These are phyloP conservation scores for Maniola jurtina DNA, from an alignment of 1,140 invertebrate genomes.

Conservation along the genomic window DNA sequence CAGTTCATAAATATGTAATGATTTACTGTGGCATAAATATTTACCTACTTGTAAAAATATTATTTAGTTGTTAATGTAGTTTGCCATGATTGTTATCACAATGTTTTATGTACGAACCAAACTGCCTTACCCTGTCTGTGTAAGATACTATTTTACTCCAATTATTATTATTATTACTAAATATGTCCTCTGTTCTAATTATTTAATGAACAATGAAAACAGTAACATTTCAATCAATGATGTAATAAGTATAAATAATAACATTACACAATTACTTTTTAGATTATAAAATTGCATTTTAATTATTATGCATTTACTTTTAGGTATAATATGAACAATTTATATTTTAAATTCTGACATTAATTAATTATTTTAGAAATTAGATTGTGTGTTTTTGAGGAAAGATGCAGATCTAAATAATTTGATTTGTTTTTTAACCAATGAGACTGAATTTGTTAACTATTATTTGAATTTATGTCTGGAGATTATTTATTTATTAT, in stretches of 20 bases:
- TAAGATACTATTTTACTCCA: conserved; percentile 3
- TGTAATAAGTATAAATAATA: background rate
- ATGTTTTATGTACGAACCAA: conserved; percentile 13
- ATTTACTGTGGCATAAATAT: conserved; percentile 11
- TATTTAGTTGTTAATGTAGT: conserved; percentile 11
- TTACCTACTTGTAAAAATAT: background rate
- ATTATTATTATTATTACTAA: background rate
- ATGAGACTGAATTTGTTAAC: conserved; percentile 77
- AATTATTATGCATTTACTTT: conserved; percentile 37
- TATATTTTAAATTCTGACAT: conserved; percentile 23
- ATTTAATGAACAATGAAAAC: conserved; percentile 2
- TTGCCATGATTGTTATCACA: conserved; percentile 2
- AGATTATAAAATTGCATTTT: conserved; percentile 27
- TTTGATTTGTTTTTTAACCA: conserved; percentile 60
- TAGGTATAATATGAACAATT: conserved; percentile 26
- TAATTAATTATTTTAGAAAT: conserved; percentile 8
- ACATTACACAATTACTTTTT: background rate
- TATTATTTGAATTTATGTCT: conserved; percentile 56
- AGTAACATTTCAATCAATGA: background rate
- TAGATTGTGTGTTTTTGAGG: conserved; percentile 44
- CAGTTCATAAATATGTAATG: background rate
- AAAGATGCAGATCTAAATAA: conserved; percentile 51
- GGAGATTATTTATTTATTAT: conserved; percentile 71
- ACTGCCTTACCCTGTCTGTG: conserved; percentile 8
- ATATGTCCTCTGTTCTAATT: background rate